Base-by-base conservation (phyloP, 2,113 vertebrate genomes). In the Axis porcinus region DNA sequence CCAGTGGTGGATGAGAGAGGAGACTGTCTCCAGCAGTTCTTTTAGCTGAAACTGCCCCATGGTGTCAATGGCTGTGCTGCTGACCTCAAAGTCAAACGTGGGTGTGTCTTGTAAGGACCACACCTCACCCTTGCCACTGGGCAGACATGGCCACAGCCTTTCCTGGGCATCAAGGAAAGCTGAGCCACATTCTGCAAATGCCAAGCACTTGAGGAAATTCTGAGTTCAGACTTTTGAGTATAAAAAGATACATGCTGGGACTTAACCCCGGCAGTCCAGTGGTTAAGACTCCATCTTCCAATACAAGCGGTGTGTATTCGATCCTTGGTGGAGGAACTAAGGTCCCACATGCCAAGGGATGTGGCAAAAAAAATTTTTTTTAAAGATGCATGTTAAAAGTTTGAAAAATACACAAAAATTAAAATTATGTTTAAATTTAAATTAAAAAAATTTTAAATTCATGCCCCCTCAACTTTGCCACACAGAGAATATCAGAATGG, bases 51-150 rank as follows among this genome's bases (percentile, higher is more conserved):
- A 19, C 17, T 21, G 5, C 10, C 9, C 7, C 15, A 11, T 0
- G 19, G 19, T 5, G 9, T 40, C 30, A 7, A 7, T 1, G 7
- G 60, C 33, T 19, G 6, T 7, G 5, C 28, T 3, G 10, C 52
- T 7, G 15, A 84, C 33, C 15, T 30, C 92, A 70, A 43, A 40
- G 50, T 27, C 27, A 45, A 90, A 15, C 23, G 5, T 21, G 10
- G 28, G 10, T 64, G 6, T 14, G 6, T 52, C 55, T 81, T 55
- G 7, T 11, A 28, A 40, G 50, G 52, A 28, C 57, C 9, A 14
- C 9, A n/a, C n/a, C 7, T 47, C 1, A 0, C 3, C 52, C 40
- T 78, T 21, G 15, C 3, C 19, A 47, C 16, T 3, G 5, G 25
- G 58, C 8, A 17, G 36, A 70, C 10, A 14, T 1, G 19, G 16